Base-by-base conservation (phyloP, 1,140 invertebrate genomes). In the Vanessa atalanta region DNA sequence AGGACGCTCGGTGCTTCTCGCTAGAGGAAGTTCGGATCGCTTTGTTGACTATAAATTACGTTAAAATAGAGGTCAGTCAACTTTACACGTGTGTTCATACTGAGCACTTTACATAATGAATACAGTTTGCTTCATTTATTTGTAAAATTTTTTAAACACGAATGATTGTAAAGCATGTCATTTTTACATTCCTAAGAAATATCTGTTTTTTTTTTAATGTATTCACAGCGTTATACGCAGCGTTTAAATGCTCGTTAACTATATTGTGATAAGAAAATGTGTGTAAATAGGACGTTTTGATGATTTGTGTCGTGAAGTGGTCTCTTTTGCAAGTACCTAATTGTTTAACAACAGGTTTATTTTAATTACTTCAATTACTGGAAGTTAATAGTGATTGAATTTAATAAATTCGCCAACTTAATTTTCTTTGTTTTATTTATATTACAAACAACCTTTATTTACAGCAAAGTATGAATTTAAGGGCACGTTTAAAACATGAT, bases 321-420 rank as follows among this genome's bases (percentile, higher is more conserved):
- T 85, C 79, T 86, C 74, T 84, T 86, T 87, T 87, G 84, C 84
- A 83, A 83, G 88, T 90, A 88, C 83, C 83, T 88, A 75, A 75
- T 71, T 75, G 73, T 71, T 75, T 68, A 63, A 75, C 80, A 84
- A 83, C 88, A 87, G 84, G 76, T 89, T 88, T 88, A 87, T 87
- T 87, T 78, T 88, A 89, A 89, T 84, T 89, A 90, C 87, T 90
- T 90, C 90, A 88, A 89, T 88, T 87, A 88, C 87, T 89, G 84
- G 88, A 88, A 91, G 87, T 88, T 86, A 72, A 85, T 83, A 86
- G 90, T 89, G 87, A 92, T 92, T 90, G 89, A 92, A 92, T 91
- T 92, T 91, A 92, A 90, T 92, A 90, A 92, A 92, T 92, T 92
- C 89, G 84, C 87, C 85, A 88, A 85, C 79, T 78, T 79, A 86